Evolutionary conservation across 2,797 vertebrate species (phyloP).

Genomic region (Lacerta viridis): DNA sequence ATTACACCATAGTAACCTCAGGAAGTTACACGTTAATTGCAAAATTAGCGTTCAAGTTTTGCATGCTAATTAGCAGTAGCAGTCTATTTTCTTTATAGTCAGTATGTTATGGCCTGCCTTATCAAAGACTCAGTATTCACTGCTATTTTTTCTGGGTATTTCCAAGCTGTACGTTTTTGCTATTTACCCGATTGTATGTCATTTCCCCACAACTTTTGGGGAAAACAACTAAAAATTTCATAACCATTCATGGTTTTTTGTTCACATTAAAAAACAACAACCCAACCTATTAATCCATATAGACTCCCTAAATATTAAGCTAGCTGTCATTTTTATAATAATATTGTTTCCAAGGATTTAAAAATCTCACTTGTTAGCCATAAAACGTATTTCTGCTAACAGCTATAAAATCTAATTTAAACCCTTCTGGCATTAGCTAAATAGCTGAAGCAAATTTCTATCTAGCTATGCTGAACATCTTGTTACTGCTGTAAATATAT

Average conservation of each 20-base stretch:
- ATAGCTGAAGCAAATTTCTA: slow-evolving; percentile 82
- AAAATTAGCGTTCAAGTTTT: slow-evolving; percentile 10
- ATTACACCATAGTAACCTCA: background rate
- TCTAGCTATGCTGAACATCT: slow-evolving; percentile 81
- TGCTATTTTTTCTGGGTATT: slow-evolving; percentile 50
- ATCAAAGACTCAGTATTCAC: slow-evolving; percentile 37
- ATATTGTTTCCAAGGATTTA: slow-evolving; percentile 86
- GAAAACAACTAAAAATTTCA: slow-evolving; percentile 79
- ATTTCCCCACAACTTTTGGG: slow-evolving; percentile 69
- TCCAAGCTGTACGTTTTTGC: slow-evolving; percentile 56
- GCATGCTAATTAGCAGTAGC: slow-evolving; percentile 5
- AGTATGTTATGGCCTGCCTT: slow-evolving; percentile 11
- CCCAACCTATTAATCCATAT: slow-evolving; percentile 77
- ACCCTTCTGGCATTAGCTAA: slow-evolving; percentile 83
- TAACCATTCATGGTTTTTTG: slow-evolving; percentile 81
- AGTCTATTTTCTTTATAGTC: slow-evolving; percentile 12
- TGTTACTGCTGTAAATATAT: slow-evolving; percentile 81
- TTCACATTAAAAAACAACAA: slow-evolving; percentile 76
- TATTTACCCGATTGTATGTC: slow-evolving; percentile 73
- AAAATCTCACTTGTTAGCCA: slow-evolving; percentile 84
- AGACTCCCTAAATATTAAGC: slow-evolving; percentile 82
- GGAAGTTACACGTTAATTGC: slow-evolving; percentile 48
- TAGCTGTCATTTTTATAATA: slow-evolving; percentile 84
- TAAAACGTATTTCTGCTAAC: slow-evolving; percentile 82
- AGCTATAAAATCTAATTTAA: slow-evolving; percentile 86